Evolutionary conservation across 2,888 invertebrate species (phyloP).

Genomic region (Andricus curvator): DNA sequence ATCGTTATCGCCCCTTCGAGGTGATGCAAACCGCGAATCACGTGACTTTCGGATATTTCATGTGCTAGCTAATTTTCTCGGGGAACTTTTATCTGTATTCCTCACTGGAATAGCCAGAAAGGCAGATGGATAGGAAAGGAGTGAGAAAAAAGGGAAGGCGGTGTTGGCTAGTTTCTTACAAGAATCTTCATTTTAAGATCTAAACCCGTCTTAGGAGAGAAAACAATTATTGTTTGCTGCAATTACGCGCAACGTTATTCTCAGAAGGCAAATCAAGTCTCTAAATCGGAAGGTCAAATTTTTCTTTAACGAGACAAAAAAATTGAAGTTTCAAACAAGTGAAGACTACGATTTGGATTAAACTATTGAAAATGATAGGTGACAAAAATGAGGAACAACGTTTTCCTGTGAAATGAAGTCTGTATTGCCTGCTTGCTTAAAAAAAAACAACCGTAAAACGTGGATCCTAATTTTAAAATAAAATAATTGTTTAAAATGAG

Average conservation of each 20-base stretch:
- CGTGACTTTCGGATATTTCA: slow-evolving; percentile 6
- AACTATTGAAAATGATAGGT: not conserved
- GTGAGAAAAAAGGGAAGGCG: not conserved
- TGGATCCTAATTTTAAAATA: no score
- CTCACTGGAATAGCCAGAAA: not conserved
- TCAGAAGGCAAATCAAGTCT: no score
- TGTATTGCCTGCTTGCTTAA: no score
- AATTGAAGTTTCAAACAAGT: not conserved
- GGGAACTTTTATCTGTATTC: not conserved
- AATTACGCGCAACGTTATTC: no score
- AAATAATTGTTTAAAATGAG: no score
- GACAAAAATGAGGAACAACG: no score
- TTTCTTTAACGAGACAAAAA: not conserved
- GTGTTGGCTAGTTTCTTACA: not conserved
- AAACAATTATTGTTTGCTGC: no score
- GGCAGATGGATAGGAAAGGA: not conserved
- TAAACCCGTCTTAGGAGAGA: no score
- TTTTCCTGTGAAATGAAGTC: no score
- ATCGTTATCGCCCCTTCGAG: slow-evolving; percentile 22
- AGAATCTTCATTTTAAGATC: not conserved
- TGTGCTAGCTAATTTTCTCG: not conserved
- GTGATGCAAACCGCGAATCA: slow-evolving; percentile 4
- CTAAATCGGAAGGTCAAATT: no score
- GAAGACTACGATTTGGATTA: not conserved
- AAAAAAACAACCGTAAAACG: no score